A percentile compares a stretch with the other conserved stretches of the same genome.
Evolutionary conservation across 2,113 vertebrate species (phyloP).

Genomic region (Engystomops pustulosus): DNA sequence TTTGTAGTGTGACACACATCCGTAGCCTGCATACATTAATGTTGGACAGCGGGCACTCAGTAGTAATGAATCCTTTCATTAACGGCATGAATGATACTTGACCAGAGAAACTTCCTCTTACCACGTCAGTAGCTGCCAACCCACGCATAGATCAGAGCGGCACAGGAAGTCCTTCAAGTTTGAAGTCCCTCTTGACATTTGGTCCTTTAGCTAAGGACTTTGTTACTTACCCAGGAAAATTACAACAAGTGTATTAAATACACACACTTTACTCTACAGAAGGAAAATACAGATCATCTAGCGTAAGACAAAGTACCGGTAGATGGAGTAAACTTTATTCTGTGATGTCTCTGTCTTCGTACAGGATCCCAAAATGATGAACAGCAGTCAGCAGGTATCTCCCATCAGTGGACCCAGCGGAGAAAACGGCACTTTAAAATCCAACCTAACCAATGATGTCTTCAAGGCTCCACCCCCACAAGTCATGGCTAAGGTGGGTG

Average conservation of each 20-base stretch:
- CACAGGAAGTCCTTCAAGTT: constrained; percentile 6
- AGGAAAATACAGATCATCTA: not conserved
- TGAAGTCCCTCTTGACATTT: constrained; percentile 35
- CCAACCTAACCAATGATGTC: constrained; percentile 19
- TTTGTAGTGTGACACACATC: not conserved
- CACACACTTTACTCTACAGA: not conserved
- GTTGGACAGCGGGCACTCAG: not conserved
- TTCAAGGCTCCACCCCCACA: not conserved
- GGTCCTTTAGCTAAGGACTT: constrained; percentile 12
- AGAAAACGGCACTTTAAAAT: constrained; percentile 63
- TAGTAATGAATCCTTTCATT: not conserved
- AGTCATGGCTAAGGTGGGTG: constrained; percentile 24
- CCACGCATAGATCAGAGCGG: not conserved
- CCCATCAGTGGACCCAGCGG: constrained; percentile 35
- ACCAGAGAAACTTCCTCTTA: not conserved
- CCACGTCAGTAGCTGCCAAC: not conserved
- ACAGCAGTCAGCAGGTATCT: constrained; percentile 59
- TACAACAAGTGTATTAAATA: not conserved
- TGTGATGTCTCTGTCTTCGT: not conserved
- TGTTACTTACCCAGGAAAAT: too few relatives aligned
- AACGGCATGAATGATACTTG: not conserved
- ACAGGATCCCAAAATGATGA: constrained; percentile 64
- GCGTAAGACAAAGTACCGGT: too few relatives aligned
- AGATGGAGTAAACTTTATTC: not conserved
- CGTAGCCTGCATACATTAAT: too few relatives aligned